These are phyloP conservation scores for Candidula unifasciata DNA, from an alignment of 2,888 invertebrate species.

Conservation along the genomic window DNA sequence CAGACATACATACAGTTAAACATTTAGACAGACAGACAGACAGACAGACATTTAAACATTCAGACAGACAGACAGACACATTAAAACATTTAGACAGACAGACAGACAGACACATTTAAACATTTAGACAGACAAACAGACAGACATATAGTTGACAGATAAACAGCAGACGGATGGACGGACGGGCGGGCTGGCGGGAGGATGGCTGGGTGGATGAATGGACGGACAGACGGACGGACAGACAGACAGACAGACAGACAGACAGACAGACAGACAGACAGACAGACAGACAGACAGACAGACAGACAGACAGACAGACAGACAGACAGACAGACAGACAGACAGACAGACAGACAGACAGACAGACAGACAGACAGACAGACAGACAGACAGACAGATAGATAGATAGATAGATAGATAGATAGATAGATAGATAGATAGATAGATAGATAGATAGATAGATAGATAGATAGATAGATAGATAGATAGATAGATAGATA, in stretches of 20 bases:
- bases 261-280: background rate
- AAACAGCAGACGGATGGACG: background rate
- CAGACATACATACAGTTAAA: too few relatives aligned
- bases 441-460: constrained; percentile 14
- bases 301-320: background rate
- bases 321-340: constrained; percentile 22
- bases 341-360: background rate
- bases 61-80: too few relatives aligned
- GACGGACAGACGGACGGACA: background rate
- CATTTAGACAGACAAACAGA: background rate
- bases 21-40: too few relatives aligned
- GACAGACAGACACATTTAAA: too few relatives aligned
- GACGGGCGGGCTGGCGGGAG: background rate
- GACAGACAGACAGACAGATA: background rate
- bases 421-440: background rate
- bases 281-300: background rate
- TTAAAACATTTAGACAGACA: too few relatives aligned
- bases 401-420: constrained; percentile 24
- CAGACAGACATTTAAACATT: too few relatives aligned
- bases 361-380: background rate
- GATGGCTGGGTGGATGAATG: background rate
- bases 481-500: constrained; percentile 30
- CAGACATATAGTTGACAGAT: background rate
- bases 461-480: constrained; percentile 33
- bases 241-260: background rate